phyloP scores from a whole-genome alignment of 2,888 invertebrate genomes.

The Lysandra coridon region DNA sequence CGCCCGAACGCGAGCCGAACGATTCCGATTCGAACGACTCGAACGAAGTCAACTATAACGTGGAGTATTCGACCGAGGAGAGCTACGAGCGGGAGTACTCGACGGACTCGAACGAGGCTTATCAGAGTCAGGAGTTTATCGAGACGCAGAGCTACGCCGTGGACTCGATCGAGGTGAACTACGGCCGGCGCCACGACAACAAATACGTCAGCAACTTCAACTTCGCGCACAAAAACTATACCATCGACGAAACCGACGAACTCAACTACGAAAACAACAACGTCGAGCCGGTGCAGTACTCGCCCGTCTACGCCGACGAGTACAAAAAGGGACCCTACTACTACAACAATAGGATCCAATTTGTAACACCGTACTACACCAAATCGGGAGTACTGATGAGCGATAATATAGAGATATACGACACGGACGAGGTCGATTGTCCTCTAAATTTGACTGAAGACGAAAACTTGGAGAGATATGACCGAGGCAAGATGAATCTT shows the following conservation, averaged over 20 bases:
- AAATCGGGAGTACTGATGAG: constrained; percentile 57
- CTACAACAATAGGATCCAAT: constrained; percentile 67
- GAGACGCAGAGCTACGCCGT: constrained; percentile 4
- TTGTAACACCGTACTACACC: constrained; percentile 69
- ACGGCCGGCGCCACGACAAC: constrained; percentile 61
- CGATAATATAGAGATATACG: constrained; percentile 68
- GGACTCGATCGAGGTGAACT: constrained; percentile 56
- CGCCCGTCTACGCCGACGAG: constrained; percentile 61
- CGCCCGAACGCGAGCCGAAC: constrained; percentile 43
- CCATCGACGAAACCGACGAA: constrained; percentile 70
- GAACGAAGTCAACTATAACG: constrained; percentile 34
- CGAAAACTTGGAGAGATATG: constrained; percentile 56
- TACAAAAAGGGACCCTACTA: constrained; percentile 71
- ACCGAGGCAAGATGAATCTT: constrained; percentile 72
- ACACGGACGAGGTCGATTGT: constrained; percentile 71
- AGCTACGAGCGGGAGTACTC: constrained; percentile 33
- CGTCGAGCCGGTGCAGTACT: constrained; percentile 54
- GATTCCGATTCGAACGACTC: constrained; percentile 41
- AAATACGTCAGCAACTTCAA: constrained; percentile 64
- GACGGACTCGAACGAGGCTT: not conserved
- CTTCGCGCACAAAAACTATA: constrained; percentile 50
- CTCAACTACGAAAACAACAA: constrained; percentile 62
- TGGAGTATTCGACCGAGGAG: constrained; percentile 44
- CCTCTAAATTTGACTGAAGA: constrained; percentile 52
- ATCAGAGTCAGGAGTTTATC: not conserved